Evolutionary conservation across 2,797 vertebrate species (phyloP), one percentile per base, ranked within the genome.

Genomic region (Gambusia yucatana): DNA sequence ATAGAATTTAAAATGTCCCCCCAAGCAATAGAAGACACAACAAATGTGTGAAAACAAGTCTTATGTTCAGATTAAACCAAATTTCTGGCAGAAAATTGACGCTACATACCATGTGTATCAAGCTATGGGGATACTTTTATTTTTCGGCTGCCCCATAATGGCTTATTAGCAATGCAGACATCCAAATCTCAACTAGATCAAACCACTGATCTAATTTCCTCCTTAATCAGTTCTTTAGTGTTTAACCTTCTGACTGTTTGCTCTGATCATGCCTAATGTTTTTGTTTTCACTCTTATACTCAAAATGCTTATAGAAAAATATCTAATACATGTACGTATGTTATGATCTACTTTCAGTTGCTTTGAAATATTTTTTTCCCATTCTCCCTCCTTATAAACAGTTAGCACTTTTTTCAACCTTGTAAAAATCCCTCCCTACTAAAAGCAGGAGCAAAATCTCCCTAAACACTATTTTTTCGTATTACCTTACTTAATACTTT

Each of bases 361-460:
- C 17, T 65, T 20, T 39, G 3, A 65, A 41, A 65, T 8, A 39
- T 65, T 61, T 73, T 44, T 13, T 57, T 36, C 55, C 59, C 71
- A 28, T 10, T 46, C n/a, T 47, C 33, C 17, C 33, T 36, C 30
- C 36, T 39, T 39, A 39, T 20, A 65, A 65, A 65, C 3, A 65
- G 14, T 63, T 63, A 33, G 3, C 17, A 9, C 0, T 36, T 33
- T 41, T 65, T 10, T 41, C 33, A 36, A 20, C 33, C 7, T 9
- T 63, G 28, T 33, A 20, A 7, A n/a, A 48, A 46, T 63, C 30
- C 11, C 22, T 10, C 77, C 14, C 69, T 63, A 75, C 81, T 75
- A 86, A 61, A 73, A 52, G 20, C 65, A 41, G 70, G 77, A 76
- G 84, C 73, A 85, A 86, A 81, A 80, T 82, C 65, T 78, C 57